Evolutionary conservation across 2,797 vertebrate species (phyloP).

Genomic region (Anabas testudineus): DNA sequence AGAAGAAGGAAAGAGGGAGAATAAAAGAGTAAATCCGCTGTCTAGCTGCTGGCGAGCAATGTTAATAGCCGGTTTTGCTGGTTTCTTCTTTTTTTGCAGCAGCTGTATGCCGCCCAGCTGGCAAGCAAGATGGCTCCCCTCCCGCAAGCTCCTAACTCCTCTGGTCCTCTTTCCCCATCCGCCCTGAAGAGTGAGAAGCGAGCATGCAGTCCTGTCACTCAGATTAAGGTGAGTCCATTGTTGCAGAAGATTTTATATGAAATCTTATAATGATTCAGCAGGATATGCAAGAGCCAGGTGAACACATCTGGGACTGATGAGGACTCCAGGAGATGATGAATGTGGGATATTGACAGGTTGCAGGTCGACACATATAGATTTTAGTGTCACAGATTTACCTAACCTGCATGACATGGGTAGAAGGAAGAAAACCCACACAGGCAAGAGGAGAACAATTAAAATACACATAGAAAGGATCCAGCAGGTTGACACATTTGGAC

Average conservation of each 20-base stretch:
- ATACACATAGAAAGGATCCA: too few relatives aligned
- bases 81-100: slow-evolving; percentile 84
- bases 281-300: not conserved
- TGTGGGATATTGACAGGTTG: not conserved
- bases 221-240: slow-evolving; percentile 88
- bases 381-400: too few relatives aligned
- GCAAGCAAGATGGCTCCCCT: slow-evolving; percentile 94
- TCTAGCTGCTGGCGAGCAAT: slow-evolving; percentile 60
- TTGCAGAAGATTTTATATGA: not conserved
- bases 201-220: slow-evolving; percentile 90
- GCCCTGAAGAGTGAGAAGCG: slow-evolving; percentile 93
- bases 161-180: slow-evolving; percentile 90
- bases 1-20: slow-evolving; percentile 32
- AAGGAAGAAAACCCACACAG: not conserved
- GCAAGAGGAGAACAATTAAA: too few relatives aligned
- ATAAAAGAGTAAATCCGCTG: slow-evolving; percentile 65
- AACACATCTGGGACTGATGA: slow-evolving; percentile 1
- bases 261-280: not conserved
- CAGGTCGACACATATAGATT: not conserved
- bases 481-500: too few relatives aligned
- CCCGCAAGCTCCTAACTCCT: slow-evolving; percentile 89
- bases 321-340: not conserved
- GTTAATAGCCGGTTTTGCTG: slow-evolving; percentile 66
- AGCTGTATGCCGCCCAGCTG: slow-evolving; percentile 95
- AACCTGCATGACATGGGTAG: too few relatives aligned